These are phyloP conservation scores for Apostichopus californicus DNA, from an alignment of 35 echinoderm and acorn worm species.

Conservation along the genomic window DNA sequence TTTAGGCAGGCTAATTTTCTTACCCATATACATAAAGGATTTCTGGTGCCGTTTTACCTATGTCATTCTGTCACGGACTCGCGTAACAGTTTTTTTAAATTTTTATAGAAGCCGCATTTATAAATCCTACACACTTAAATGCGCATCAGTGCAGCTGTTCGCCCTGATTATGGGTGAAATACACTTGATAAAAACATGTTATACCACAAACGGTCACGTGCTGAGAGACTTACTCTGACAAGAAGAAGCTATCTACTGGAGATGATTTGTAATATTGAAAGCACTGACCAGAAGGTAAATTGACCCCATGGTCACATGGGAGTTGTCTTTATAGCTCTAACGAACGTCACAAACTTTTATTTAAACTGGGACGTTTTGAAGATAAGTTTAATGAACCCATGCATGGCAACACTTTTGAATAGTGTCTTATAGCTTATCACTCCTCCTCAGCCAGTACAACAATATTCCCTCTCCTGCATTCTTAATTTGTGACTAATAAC, in stretches of 20 bases:
- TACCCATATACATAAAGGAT: no score
- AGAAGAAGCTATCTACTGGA: background rate
- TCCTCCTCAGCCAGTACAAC: background rate
- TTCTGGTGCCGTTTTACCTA: no score
- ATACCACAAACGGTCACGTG: no score
- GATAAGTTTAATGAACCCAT: slow-evolving; percentile 28
- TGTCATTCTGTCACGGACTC: no score
- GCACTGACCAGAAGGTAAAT: slow-evolving; percentile 30
- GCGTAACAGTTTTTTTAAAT: no score
- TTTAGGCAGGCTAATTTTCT: no score
- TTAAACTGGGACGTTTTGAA: background rate
- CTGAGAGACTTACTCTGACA: background rate
- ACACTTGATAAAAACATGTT: no score
- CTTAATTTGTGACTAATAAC: background rate
- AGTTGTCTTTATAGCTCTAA: background rate
- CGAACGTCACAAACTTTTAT: slow-evolving; percentile 29
- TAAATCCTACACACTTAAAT: no score
- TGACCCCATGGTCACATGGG: background rate
- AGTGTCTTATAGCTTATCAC: background rate
- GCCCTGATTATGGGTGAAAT: no score
- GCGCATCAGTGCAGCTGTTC: no score
- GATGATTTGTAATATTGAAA: slow-evolving; percentile 16
- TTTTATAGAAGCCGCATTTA: no score
- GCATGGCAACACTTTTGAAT: background rate
- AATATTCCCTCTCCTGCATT: background rate